Evolutionary conservation across 2,113 vertebrate genomes (phyloP).

Genomic region (Benthochromis sp.): DNA sequence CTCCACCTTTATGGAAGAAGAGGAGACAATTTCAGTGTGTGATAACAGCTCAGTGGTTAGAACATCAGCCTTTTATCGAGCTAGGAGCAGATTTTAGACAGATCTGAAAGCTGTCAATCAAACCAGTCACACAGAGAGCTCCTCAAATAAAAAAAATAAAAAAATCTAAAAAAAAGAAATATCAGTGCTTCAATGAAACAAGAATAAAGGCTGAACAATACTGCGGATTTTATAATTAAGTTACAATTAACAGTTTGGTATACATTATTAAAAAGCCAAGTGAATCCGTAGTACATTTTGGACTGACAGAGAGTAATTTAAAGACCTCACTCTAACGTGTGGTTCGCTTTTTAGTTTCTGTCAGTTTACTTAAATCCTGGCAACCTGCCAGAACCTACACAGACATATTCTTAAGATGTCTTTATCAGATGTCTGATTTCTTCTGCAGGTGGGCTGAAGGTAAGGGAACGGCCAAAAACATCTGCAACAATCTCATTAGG

Average conservation of each 20-base stretch:
- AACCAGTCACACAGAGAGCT: not conserved
- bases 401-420: not conserved
- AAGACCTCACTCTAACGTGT: not conserved
- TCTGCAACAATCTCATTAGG: not conserved
- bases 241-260: not conserved
- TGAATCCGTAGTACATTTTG: not conserved
- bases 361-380: not conserved
- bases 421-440: not conserved
- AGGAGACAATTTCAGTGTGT: not conserved
- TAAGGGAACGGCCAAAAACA: not conserved
- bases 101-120: not conserved
- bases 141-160: not conserved
- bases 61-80: not conserved
- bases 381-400: not conserved
- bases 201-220: not conserved
- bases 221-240: not conserved
- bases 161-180: not conserved
- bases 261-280: not conserved
- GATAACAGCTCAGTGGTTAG: not conserved
- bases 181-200: not conserved
- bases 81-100: not conserved
- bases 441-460: not conserved
- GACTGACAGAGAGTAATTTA: not conserved
- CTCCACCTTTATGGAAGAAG: conserved; percentile 36
- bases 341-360: not conserved